Base-by-base conservation (phyloP, 2,797 vertebrate genomes). In the Champsocephalus gunnari region DNA sequence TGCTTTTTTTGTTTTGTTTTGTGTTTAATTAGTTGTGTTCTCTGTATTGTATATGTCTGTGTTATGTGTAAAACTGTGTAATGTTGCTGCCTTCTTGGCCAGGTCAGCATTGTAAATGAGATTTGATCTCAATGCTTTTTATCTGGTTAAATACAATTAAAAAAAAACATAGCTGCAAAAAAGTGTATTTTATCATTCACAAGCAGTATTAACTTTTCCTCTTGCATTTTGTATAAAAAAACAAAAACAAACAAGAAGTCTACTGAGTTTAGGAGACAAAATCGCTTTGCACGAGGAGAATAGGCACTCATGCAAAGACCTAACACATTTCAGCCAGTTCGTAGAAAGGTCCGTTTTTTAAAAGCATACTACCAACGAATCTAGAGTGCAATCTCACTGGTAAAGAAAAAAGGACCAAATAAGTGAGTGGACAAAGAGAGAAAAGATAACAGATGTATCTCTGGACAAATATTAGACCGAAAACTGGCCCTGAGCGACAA, bases 401-500 rank as follows among this genome's bases (percentile, higher is more conserved):
- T 58, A 47, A 34, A 9, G 54, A 55, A 66, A 50, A 51, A 38
- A 38, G 34, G 34, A 55, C 9, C 47, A 70, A 50, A 73, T 21
- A 60, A 57, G 19, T 24, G 48, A 71, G 45, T 55, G 13, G 44
- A 51, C 19, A 75, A 49, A 66, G 44, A 64, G 76, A 55, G 47
- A 17, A 73, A 72, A 41, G 44, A 64, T 21, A 79, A 67, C 48
- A 43, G 12, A 61, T 59, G 34, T 67, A 82, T 80, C 43, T 72
- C 14, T 47, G 28, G 44, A 24, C 17, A 81, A 76, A 84, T 78
- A 76, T 79, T 63, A 68, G 57, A 75, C 55, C 19, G 44, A 76
- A 71, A 81, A 50, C 21, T 54, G 70, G 67, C 82, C 60, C 44
- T 2, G 1, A 71, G 83, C 79, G 54, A 87, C 57, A 75, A 63